These are phyloP conservation scores for Noctua fimbriata DNA, from an alignment of 2,888 invertebrate genomes.

Conservation along the genomic window DNA sequence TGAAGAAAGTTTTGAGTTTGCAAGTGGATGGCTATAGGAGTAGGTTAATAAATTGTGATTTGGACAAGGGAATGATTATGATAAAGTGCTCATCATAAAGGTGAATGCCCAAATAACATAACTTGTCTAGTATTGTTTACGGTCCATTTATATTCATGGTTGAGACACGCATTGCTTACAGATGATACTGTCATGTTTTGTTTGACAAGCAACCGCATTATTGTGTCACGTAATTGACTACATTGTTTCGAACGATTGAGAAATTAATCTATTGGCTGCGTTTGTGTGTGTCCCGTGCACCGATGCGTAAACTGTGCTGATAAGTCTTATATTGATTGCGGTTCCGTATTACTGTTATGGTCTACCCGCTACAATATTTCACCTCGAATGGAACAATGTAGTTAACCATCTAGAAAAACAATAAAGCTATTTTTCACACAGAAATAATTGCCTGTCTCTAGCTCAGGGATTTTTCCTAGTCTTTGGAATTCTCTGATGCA, in stretches of 20 bases:
- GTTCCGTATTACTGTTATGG: slow-evolving; percentile 9
- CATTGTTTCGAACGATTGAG: slow-evolving; percentile 68
- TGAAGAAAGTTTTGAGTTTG: neutral
- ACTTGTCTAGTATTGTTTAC: slow-evolving; percentile 15
- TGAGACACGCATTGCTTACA: slow-evolving; percentile 49
- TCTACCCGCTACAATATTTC: neutral
- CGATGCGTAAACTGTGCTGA: slow-evolving; percentile 45
- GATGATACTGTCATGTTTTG: slow-evolving; percentile 58
- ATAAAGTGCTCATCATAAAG: neutral
- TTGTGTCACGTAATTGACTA: slow-evolving; percentile 68
- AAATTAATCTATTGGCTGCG: slow-evolving; percentile 64
- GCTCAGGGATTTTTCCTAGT: slow-evolving; percentile 6
- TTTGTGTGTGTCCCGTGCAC: slow-evolving; percentile 32
- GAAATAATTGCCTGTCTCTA: slow-evolving; percentile 15
- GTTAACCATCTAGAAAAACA: neutral
- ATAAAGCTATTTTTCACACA: neutral
- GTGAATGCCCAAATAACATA: slow-evolving; percentile 1
- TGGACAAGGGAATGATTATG: neutral
- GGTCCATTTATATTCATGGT: slow-evolving; percentile 49
- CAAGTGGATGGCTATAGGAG: neutral
- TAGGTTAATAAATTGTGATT: neutral
- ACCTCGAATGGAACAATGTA: slow-evolving; percentile 3
- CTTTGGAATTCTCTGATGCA: slow-evolving; percentile 20
- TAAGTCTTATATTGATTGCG: slow-evolving; percentile 27
- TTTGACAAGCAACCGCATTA: slow-evolving; percentile 52